phyloP scores from a whole-genome alignment of 2,113 vertebrate genomes.

The Psettodes erumei region DNA sequence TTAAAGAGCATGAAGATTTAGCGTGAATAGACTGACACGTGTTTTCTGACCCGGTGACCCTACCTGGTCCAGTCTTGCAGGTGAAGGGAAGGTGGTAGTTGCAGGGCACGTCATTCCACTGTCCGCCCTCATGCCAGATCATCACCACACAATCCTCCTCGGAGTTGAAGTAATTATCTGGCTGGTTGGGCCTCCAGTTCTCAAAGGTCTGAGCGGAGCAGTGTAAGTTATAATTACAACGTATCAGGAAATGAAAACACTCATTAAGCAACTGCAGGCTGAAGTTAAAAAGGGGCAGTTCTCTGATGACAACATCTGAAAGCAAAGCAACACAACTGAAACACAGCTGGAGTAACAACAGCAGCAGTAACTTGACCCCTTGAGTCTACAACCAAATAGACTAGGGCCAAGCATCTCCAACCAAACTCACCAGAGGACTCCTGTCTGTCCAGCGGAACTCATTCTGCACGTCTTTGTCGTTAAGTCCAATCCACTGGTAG shows the following conservation, averaged over 20 bases:
- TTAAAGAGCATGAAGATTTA: no score
- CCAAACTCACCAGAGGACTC: slow-evolving; percentile 87
- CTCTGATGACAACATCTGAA: background rate
- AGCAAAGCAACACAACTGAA: background rate
- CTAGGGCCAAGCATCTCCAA: background rate
- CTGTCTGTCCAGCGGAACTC: slow-evolving; percentile 95
- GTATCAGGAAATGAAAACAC: background rate
- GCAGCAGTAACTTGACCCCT: background rate
- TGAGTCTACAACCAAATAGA: background rate
- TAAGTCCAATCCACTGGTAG: slow-evolving; percentile 98
- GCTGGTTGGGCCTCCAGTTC: slow-evolving; percentile 96
- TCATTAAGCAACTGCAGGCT: background rate
- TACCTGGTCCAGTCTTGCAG: slow-evolving; percentile 93
- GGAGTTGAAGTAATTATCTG: slow-evolving; percentile 91
- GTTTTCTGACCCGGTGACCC: slow-evolving; percentile 34
- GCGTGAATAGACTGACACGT: no score
- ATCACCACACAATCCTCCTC: slow-evolving; percentile 95
- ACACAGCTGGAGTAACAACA: background rate
- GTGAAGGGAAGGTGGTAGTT: slow-evolving; percentile 96
- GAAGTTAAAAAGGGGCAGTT: background rate
- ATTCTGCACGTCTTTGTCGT: slow-evolving; percentile 89
- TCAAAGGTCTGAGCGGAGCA: slow-evolving; percentile 84
- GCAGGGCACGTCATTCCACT: slow-evolving; percentile 96
- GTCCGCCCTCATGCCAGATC: slow-evolving; percentile 92
- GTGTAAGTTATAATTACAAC: background rate